Conservation (phyloP, 2,113 vertebrate species). For the Cathartes aura region DNA sequence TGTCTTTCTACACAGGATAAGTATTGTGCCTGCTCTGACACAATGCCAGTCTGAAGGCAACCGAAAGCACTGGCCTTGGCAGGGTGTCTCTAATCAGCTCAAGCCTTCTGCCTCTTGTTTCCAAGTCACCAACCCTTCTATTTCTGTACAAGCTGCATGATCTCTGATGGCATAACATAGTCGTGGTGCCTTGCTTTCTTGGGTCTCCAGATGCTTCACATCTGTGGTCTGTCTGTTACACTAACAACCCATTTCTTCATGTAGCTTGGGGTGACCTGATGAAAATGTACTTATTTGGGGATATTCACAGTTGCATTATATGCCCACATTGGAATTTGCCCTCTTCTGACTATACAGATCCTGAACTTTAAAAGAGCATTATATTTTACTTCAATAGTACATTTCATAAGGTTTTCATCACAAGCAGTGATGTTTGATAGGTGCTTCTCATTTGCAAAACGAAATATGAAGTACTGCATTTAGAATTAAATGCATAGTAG, state of each 20-base stretch:
- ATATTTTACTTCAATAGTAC: background rate
- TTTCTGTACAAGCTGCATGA: background rate
- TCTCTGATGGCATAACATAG: fast-evolving
- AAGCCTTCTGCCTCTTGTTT: background rate
- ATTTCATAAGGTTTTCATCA: background rate
- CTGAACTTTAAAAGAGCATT: background rate
- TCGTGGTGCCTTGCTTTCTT: background rate
- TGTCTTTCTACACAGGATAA: background rate
- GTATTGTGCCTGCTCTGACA: background rate
- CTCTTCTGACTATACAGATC: background rate
- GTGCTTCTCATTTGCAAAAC: background rate
- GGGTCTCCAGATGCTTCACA: background rate
- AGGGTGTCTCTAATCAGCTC: background rate
- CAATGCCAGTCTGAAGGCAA: background rate
- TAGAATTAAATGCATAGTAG: background rate
- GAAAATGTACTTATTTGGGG: background rate
- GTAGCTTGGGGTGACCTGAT: background rate
- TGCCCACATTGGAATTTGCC: background rate
- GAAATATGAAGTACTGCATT: background rate
- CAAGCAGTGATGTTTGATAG: background rate
- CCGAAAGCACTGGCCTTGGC: background rate
- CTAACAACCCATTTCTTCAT: background rate
- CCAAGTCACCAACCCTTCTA: background rate
- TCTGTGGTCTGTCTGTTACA: background rate
- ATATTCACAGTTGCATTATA: background rate